Percentiles rank a stretch among this genome's conserved stretches.
Conservation (phyloP, 2,888 invertebrate species). For the Archips xylosteana region DNA sequence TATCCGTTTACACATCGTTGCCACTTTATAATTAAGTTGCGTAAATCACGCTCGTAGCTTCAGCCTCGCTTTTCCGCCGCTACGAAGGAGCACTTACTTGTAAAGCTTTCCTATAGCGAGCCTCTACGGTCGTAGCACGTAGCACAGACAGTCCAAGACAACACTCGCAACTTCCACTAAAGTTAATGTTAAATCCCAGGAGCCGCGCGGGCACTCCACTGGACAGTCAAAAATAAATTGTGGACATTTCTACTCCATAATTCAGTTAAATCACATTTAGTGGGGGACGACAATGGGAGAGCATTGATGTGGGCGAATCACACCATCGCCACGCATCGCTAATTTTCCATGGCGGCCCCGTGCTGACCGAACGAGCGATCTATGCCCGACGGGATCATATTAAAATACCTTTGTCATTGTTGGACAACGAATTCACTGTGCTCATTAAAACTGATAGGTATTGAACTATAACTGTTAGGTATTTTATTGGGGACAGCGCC, state of each 20-base stretch:
- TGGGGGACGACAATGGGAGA: constrained; percentile 83
- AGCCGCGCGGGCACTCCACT: constrained; percentile 67
- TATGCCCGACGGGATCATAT: constrained; percentile 52
- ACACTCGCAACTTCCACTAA: constrained; percentile 53
- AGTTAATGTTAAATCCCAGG: constrained; percentile 42
- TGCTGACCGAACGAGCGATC: constrained; percentile 69
- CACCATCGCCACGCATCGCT: constrained; percentile 82
- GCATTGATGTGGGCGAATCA: constrained; percentile 84
- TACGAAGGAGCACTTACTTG: constrained; percentile 63
- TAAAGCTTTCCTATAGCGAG: constrained; percentile 59
- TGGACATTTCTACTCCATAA: constrained; percentile 81
- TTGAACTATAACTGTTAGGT: constrained; percentile 42
- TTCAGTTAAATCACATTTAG: constrained; percentile 83
- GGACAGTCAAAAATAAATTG: constrained; percentile 80
- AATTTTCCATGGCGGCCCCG: constrained; percentile 74
- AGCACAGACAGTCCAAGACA: constrained; percentile 65
- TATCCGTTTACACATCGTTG: constrained; percentile 21
- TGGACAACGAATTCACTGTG: constrained; percentile 56
- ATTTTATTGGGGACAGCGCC: constrained; percentile 35
- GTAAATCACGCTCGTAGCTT: constrained; percentile 23
- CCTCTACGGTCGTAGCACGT: constrained; percentile 70
- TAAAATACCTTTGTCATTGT: constrained; percentile 57
- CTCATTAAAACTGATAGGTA: constrained; percentile 52
- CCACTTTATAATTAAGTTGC: constrained; percentile 12
- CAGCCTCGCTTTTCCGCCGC: constrained; percentile 17